Evolutionary conservation across 2,113 vertebrate genomes (phyloP), one percentile per base, ranked within the genome.

Genomic region (Ailurus styani): DNA sequence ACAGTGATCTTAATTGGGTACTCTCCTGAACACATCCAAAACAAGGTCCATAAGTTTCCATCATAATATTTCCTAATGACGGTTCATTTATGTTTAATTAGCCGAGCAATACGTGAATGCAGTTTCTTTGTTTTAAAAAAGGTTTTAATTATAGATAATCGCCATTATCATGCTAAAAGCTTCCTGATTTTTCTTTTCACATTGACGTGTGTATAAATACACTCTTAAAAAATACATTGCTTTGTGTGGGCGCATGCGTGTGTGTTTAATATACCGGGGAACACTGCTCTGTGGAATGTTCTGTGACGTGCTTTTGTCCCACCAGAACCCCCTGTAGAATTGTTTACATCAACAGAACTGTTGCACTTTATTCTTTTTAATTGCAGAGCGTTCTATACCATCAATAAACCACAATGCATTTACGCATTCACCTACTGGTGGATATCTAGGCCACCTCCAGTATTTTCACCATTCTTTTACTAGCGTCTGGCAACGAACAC

Each of bases 11-110:
- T 97, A 95, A 97, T 86, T 95, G 94, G 25, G 40, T 91, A 57
- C 52, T 60, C 93, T 93, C 73, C 86, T 91, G 95, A 97, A 93
- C 91, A 93, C 57, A 91, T 60, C 31, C 73, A 72, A 95, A 97
- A 87, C 52, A 89, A 96, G 66, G 87, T 77, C 89, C 87, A 42
- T 78, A 87, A 91, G 86, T 86, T 86, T 81, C 89, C 37, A 64
- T 89, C 72, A 68, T 91, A 96, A 79, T 88, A 96, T 93, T 93
- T 97, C 92, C 45, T 91, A 96, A 93, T 87, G 92, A 87, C n/a
- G 73, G 57, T 89, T 78, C 66, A 86, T 84, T 96, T 96, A 86
- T 83, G 78, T 89, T 96, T 95, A 95, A 97, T 91, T 96, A 97
- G 40, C 45, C 27, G 66, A 95, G 86, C 31, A 91, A 89, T 78